phyloP scores from a whole-genome alignment of 2,888 invertebrate species.

The Taphrorychus bicolor region DNA sequence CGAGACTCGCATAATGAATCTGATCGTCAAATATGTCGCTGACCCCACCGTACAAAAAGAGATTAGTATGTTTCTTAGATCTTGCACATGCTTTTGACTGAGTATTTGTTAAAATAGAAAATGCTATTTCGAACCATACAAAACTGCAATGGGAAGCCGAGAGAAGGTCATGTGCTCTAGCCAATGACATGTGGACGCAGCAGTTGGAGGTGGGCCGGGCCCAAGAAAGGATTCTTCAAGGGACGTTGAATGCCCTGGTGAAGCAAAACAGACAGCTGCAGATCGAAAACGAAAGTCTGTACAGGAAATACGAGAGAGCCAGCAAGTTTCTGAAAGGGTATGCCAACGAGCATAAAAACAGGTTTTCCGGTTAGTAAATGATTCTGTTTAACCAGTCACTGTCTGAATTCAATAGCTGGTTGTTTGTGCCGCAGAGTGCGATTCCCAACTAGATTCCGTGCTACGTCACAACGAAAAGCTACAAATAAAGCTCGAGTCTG shows the following conservation, averaged over 20 bases:
- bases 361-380: too few relatives aligned
- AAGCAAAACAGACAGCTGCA: constrained; percentile 54
- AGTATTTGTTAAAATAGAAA: constrained; percentile 41
- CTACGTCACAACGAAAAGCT: constrained; percentile 52
- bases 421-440: constrained; percentile 39
- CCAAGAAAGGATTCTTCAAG: constrained; percentile 50
- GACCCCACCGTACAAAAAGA: constrained; percentile 49
- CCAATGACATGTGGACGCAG: constrained; percentile 53
- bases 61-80: constrained; percentile 45
- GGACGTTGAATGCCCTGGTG: constrained; percentile 48
- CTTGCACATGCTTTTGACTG: neutral
- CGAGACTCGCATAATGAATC: constrained; percentile 47
- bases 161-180: constrained; percentile 47
- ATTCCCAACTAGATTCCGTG: constrained; percentile 45
- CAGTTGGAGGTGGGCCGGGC: constrained; percentile 50
- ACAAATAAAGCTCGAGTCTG: constrained; percentile 46
- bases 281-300: constrained; percentile 51
- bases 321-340: constrained; percentile 37
- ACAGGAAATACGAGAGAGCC: constrained; percentile 51
- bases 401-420: neutral
- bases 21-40: constrained; percentile 48
- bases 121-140: constrained; percentile 47
- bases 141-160: constrained; percentile 51
- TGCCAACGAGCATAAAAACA: too few relatives aligned
- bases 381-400: neutral